These are phyloP conservation scores for Falco cherrug DNA, from an alignment of 2,797 vertebrate genomes.

Conservation along the genomic window DNA sequence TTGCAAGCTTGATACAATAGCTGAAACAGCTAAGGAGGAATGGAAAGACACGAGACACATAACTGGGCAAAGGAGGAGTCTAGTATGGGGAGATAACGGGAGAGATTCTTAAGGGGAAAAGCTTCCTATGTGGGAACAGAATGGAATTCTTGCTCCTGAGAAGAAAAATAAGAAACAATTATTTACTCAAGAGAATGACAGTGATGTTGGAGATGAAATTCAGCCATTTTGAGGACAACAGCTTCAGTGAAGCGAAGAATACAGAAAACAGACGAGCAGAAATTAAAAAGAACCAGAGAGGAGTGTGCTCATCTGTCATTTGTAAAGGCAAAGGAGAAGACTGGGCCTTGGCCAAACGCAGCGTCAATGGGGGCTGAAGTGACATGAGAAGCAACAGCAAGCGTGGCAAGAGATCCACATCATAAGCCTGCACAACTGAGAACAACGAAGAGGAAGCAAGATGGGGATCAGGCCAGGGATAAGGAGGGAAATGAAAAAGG, in stretches of 20 bases:
- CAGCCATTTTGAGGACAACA: background rate
- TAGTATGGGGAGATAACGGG: background rate
- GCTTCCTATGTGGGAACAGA: background rate
- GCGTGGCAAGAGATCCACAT: background rate
- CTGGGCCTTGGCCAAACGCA: background rate
- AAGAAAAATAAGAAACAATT: background rate
- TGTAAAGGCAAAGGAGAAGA: background rate
- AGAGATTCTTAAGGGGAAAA: background rate
- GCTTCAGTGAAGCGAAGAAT: background rate
- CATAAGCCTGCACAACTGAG: background rate
- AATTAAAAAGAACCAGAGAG: background rate
- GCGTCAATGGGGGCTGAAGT: background rate
- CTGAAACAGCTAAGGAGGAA: background rate
- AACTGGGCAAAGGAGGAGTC: background rate
- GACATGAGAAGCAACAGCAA: background rate
- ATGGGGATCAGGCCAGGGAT: background rate
- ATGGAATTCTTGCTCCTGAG: background rate
- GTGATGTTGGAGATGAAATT: background rate
- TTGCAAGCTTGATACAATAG: background rate
- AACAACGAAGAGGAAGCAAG: background rate
- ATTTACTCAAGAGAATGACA: background rate
- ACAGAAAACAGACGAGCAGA: background rate
- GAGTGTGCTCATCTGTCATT: background rate
- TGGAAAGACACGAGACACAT: background rate
- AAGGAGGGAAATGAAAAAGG: constrained; percentile 42